These are phyloP conservation scores for Moxostoma hubbsi DNA, from an alignment of 2,797 vertebrate genomes.

Conservation along the genomic window DNA sequence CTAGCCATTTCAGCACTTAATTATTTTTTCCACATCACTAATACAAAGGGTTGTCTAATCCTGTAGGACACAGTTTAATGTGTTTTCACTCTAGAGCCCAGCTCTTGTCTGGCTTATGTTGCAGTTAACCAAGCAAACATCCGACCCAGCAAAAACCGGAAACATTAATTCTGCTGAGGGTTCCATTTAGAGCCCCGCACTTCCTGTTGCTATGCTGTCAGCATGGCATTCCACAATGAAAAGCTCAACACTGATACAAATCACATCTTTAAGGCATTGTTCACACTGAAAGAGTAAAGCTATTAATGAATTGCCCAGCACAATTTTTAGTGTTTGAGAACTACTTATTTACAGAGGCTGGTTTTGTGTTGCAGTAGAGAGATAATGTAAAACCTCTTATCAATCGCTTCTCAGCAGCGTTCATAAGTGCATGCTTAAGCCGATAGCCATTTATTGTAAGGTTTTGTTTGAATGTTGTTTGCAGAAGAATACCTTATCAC, in stretches of 20 bases:
- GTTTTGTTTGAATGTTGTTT: neutral
- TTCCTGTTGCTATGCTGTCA: slow-evolving; percentile 24
- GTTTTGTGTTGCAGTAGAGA: neutral
- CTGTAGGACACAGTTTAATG: neutral
- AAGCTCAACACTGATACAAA: neutral
- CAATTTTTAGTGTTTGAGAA: neutral
- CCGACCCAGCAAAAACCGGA: neutral
- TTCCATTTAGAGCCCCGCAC: neutral
- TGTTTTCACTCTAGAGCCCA: neutral
- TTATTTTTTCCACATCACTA: neutral
- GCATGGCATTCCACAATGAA: neutral
- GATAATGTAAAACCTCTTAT: neutral
- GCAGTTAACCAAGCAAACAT: neutral
- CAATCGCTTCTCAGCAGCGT: neutral
- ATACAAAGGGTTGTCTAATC: neutral
- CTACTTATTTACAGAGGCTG: neutral
- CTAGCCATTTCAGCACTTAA: too few species aligned
- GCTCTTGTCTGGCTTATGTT: neutral
- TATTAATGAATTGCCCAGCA: neutral
- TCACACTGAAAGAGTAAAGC: neutral
- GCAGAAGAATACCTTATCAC: neutral
- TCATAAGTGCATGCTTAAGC: neutral
- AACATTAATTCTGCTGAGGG: neutral
- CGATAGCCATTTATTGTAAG: neutral
- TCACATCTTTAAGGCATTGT: neutral